These are phyloP conservation scores for Drosophila ficusphila DNA, from an alignment of 1,140 invertebrate species.

Conservation along the genomic window DNA sequence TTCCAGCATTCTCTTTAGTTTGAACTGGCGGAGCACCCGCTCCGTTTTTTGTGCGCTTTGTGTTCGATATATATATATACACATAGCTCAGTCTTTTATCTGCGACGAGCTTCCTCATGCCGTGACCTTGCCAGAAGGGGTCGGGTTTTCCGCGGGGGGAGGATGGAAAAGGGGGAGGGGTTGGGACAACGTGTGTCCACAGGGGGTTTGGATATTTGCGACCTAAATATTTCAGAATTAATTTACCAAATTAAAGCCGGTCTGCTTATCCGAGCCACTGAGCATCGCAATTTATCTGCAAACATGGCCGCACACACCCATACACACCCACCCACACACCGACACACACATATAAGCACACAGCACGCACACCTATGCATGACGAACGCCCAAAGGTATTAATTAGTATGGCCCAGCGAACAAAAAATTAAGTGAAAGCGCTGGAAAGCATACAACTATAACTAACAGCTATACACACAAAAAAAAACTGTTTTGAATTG, in stretches of 20 bases:
- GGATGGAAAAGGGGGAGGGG: not conserved
- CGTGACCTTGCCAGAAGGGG: constrained; percentile 57
- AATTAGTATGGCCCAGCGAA: constrained; percentile 66
- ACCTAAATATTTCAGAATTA: constrained; percentile 80
- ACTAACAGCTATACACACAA: constrained; percentile 51
- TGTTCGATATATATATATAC: constrained; percentile 42
- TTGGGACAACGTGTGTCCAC: constrained; percentile 16
- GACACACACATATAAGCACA: not conserved
- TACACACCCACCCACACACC: constrained; percentile 7
- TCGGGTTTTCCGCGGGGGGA: constrained; percentile 5
- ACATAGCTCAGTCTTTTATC: constrained; percentile 53
- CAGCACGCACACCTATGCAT: constrained; percentile 25
- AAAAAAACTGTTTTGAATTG: not conserved
- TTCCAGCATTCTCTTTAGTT: constrained; percentile 52
- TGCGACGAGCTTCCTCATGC: constrained; percentile 28
- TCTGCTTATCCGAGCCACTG: constrained; percentile 78
- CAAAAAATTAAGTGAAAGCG: constrained; percentile 17
- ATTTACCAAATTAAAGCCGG: constrained; percentile 80
- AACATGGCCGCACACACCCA: constrained; percentile 52
- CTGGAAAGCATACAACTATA: constrained; percentile 43
- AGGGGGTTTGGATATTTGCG: constrained; percentile 52
- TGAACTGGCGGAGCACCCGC: not conserved
- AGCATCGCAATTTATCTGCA: constrained; percentile 75
- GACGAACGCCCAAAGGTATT: constrained; percentile 74
- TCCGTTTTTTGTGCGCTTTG: constrained; percentile 11